A percentile compares a stretch with the other conserved stretches of the same genome.
phyloP scores from a whole-genome alignment of 2,113 vertebrate genomes.

The Percopsis transmontana region DNA sequence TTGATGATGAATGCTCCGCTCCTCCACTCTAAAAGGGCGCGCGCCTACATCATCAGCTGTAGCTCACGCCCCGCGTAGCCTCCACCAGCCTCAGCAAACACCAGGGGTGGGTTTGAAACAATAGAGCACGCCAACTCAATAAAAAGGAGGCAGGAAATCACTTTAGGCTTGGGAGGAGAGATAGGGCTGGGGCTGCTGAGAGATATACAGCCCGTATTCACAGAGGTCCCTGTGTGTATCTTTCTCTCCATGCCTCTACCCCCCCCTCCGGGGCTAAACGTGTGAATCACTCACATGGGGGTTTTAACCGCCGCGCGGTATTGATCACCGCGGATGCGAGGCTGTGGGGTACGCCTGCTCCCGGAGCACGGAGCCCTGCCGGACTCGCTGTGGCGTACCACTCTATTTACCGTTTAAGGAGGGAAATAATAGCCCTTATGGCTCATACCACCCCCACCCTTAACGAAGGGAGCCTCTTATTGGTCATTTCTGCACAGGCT shows the following conservation, averaged over 20 bases:
- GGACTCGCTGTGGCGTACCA: conserved; percentile 31
- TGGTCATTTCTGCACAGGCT: conserved; percentile 49
- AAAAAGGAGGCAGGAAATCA: conserved; percentile 33
- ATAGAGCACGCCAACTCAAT: not conserved
- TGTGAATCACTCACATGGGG: conserved; percentile 59
- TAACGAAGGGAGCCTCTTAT: conserved; percentile 38
- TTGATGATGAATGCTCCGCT: conserved; percentile 44
- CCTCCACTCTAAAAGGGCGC: conserved; percentile 8
- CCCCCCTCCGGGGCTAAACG: conserved; percentile 47
- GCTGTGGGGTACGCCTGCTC: conserved; percentile 53
- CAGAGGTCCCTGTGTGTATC: conserved; percentile 18
- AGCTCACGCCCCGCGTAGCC: no score
- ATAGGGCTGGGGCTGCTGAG: not conserved
- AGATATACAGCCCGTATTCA: conserved; percentile 30
- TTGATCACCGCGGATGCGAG: conserved; percentile 57
- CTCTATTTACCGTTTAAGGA: conserved; percentile 50
- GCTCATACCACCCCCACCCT: not conserved
- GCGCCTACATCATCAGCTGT: no score
- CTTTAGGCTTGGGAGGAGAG: conserved; percentile 16
- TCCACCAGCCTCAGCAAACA: not conserved
- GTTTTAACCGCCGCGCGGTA: conserved; percentile 47
- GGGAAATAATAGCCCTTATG: conserved; percentile 59
- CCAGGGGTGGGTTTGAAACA: not conserved
- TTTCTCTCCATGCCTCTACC: conserved; percentile 18
- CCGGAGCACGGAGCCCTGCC: conserved; percentile 29